Conservation (phyloP, 2,113 vertebrate genomes). For the Psilopogon haemacephalus region DNA sequence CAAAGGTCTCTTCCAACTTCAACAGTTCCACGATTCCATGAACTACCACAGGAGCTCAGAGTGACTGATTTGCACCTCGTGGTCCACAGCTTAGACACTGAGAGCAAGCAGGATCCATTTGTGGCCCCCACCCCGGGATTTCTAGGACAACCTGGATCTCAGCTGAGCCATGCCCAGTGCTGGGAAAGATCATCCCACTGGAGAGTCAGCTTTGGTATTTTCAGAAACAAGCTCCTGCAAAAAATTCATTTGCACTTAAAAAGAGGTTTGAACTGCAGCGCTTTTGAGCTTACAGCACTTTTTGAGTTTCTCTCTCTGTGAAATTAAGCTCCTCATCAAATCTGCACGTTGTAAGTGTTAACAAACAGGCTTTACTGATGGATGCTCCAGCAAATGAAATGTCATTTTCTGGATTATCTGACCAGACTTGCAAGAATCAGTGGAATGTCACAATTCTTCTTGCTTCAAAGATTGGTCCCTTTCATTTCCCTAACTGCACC, state of each 20-base stretch:
- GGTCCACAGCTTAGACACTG: not conserved
- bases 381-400: not conserved
- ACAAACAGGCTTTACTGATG: not conserved
- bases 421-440: not conserved
- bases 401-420: not conserved
- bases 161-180: not conserved
- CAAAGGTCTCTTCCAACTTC: too few species aligned
- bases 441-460: not conserved
- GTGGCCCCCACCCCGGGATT: not conserved
- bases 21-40: not conserved
- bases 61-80: not conserved
- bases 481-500: not conserved
- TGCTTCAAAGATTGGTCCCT: not conserved
- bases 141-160: not conserved
- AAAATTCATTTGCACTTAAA: not conserved
- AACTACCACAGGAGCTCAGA: not conserved
- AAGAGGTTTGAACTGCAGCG: not conserved
- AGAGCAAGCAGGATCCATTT: accelerated
- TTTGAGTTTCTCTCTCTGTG: not conserved
- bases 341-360: not conserved
- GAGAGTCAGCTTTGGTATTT: not conserved
- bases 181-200: not conserved
- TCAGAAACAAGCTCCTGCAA: not conserved
- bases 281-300: not conserved
- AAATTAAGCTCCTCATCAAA: constrained; percentile 4